Percentiles rank a stretch among this genome's conserved stretches.
These are phyloP conservation scores for Drosophila nasuta DNA, from an alignment of 1,140 invertebrate species.

Conservation along the genomic window DNA sequence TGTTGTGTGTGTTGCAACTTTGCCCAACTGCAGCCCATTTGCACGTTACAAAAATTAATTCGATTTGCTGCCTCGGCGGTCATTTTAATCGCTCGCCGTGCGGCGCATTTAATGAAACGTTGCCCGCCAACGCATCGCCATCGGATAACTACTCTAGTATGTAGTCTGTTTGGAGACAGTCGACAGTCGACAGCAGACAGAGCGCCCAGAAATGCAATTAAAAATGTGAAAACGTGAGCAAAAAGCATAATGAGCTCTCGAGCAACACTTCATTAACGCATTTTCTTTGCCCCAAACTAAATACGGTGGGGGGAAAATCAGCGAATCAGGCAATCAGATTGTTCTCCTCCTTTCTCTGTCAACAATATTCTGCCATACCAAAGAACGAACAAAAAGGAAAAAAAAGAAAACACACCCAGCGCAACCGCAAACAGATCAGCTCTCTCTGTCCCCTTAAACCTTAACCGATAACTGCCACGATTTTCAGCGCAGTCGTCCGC, in stretches of 20 bases:
- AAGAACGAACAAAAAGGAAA: background rate
- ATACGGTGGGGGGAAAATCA: background rate
- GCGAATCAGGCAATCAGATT: conserved; percentile 17
- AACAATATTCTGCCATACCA: background rate
- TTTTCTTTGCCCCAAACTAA: conserved; percentile 51
- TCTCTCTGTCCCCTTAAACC: background rate
- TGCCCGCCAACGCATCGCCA: conserved; percentile 5
- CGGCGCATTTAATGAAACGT: conserved; percentile 77
- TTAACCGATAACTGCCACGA: conserved; percentile 21
- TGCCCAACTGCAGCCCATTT: conserved; percentile 61
- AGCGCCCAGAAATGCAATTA: conserved; percentile 65
- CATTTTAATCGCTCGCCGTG: conserved; percentile 76
- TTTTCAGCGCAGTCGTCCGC: conserved; percentile 8
- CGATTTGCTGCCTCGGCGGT: conserved; percentile 82
- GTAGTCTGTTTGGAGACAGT: conserved; percentile 47
- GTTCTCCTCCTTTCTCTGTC: background rate
- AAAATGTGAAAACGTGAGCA: conserved; percentile 78
- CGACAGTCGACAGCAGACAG: conserved; percentile 10
- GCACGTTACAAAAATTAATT: conserved; percentile 84
- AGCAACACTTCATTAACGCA: conserved; percentile 80
- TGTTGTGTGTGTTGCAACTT: conserved; percentile 10
- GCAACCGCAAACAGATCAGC: conserved; percentile 48
- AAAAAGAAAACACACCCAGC: background rate
- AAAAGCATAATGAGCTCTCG: conserved; percentile 79
- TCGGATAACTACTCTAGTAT: conserved; percentile 5